Evolutionary conservation across 2,797 vertebrate species (phyloP), one percentile per base, ranked within the genome.

Genomic region (Vespertilio murinus): DNA sequence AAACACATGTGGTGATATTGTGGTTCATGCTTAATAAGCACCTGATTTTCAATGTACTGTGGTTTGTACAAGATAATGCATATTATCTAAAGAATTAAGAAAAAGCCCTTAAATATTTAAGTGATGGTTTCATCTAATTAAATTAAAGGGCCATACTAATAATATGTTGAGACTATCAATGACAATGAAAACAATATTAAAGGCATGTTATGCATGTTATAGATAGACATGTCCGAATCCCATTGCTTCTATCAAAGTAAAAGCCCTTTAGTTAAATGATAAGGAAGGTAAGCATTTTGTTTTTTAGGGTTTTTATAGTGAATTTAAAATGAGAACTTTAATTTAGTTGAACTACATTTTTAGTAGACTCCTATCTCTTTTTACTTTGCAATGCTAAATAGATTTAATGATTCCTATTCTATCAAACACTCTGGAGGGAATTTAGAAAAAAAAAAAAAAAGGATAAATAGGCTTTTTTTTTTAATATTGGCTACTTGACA

Each of bases 321-420:
- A 88, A 88, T 71, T 81, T 81, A 75, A 75, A 95, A 38, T 52
- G n/a, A 75, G 8, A 83, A 25, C 67, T 81, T 75, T 74, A 23
- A 75, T 89, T 89, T 52, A 65, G 5, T 25, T 92, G 45, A 91
- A 87, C 22, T 28, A 67, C n/a, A 18, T 59, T 73, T 91, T 47
- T 14, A 73, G 22, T 49, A 7, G 33, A 65, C 3, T 40, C 28
- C 25, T 28, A n/a, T 56, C 20, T 67, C 23, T 40, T 67, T 85
- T 69, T 74, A 45, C 25, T 86, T 54, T 70, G 38, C 75, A 86
- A 61, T 28, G 52, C 0, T 52, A 89, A 74, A 9, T 49, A 45
- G 6, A 42, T 67, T 71, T 85, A 74, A 35, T 69, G 28, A 83
- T 17, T 59, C 6, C 6, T 33, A 47, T 8, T 47, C 6, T 40